Conservation (phyloP, 2,888 invertebrate species). For the Eupithecia centaureata region DNA sequence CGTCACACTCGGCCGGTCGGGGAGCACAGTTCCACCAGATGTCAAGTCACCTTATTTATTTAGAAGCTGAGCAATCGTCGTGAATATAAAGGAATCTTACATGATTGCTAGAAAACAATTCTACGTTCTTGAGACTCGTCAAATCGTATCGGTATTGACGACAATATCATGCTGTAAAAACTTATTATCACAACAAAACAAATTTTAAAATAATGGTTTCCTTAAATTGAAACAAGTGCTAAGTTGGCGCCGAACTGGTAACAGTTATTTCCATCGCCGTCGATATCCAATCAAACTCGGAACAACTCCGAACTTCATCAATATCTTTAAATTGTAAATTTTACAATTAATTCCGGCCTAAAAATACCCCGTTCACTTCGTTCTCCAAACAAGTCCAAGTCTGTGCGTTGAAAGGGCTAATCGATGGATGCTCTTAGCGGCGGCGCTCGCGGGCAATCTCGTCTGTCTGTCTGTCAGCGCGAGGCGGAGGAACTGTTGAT, state of each 20-base stretch:
- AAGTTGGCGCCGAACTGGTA: neutral
- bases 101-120: too few relatives aligned
- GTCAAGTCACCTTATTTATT: too few relatives aligned
- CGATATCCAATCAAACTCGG: constrained; percentile 31
- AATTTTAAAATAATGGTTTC: constrained; percentile 2
- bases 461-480: neutral
- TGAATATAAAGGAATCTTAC: too few relatives aligned
- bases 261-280: neutral
- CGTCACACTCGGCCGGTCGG: constrained; percentile 9
- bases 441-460: neutral
- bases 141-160: too few relatives aligned
- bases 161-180: too few relatives aligned
- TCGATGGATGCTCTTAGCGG: constrained; percentile 30
- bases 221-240: neutral
- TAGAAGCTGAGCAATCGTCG: too few relatives aligned
- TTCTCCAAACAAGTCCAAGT: constrained; percentile 51
- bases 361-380: constrained; percentile 45
- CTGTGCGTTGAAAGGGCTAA: constrained; percentile 50
- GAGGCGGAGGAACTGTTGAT: too few relatives aligned
- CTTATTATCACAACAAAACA: neutral
- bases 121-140: too few relatives aligned
- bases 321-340: constrained; percentile 39
- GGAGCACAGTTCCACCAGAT: too few relatives aligned
- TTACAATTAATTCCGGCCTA: constrained; percentile 32
- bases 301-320: constrained; percentile 36